A percentile compares a stretch with the other conserved stretches of the same genome.
phyloP scores from a whole-genome alignment of 2,113 vertebrate genomes.

The Heterotilapia buettikoferi region DNA sequence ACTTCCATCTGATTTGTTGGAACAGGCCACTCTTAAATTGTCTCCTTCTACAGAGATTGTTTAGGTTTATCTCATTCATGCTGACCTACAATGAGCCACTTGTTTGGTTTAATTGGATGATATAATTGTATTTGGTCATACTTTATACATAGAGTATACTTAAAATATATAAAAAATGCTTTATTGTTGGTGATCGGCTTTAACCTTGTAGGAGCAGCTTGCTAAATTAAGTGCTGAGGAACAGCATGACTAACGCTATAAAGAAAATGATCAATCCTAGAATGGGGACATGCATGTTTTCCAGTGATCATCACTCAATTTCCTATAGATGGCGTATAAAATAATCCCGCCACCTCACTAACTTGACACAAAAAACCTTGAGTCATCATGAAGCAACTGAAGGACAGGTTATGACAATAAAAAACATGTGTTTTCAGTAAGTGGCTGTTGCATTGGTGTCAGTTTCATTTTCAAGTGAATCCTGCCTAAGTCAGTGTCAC shows the following conservation, averaged over 20 bases:
- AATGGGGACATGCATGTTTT: not conserved
- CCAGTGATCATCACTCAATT: not conserved
- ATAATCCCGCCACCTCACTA: not conserved
- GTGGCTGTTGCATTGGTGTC: not conserved
- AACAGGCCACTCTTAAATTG: not conserved
- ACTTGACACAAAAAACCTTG: not conserved
- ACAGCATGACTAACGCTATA: not conserved
- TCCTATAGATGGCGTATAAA: rapidly evolving
- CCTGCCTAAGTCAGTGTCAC: not conserved
- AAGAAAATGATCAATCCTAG: not conserved
- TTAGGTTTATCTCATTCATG: not conserved
- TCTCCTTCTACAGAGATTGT: not conserved
- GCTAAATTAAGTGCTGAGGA: not conserved
- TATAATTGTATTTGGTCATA: not conserved
- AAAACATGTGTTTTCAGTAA: not conserved
- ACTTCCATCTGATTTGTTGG: not conserved
- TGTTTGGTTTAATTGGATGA: not conserved
- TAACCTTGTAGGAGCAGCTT: not conserved
- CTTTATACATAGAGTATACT: not conserved
- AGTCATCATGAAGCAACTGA: not conserved
- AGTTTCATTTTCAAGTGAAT: not conserved
- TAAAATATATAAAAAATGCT: not conserved
- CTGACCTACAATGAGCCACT: not conserved
- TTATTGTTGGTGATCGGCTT: not conserved
- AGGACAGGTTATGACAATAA: not conserved